phyloP scores from a whole-genome alignment of 2,888 invertebrate genomes.

The Drosophila flavopinicola region DNA sequence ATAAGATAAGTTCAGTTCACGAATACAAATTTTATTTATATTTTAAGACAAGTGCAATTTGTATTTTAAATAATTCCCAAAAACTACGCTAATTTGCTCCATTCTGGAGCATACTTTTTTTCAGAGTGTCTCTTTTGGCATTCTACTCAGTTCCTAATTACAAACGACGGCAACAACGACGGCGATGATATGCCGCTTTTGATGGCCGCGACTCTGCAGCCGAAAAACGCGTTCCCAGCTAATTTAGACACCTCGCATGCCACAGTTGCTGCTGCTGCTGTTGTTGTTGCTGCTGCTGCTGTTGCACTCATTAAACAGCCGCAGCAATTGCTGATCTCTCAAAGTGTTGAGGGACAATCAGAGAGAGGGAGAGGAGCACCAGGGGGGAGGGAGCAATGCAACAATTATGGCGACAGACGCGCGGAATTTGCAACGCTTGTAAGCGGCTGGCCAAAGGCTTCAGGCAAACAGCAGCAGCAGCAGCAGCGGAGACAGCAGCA shows the following conservation, averaged over 20 bases:
- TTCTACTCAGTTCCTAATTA: constrained; percentile 67
- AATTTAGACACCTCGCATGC: constrained; percentile 79
- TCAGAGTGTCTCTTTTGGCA: constrained; percentile 37
- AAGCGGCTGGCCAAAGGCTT: constrained; percentile 75
- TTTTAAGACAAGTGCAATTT: no score
- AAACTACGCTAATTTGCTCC: neutral
- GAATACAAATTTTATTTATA: no score
- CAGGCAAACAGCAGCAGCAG: constrained; percentile 23
- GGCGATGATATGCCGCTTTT: constrained; percentile 65
- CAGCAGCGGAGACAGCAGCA: constrained; percentile 35
- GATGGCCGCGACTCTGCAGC: constrained; percentile 65
- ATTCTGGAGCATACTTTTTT: neutral
- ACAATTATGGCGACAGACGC: constrained; percentile 79
- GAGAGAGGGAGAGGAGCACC: neutral
- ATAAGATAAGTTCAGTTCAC: no score
- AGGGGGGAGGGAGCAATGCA: constrained; percentile 26
- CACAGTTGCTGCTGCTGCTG: constrained; percentile 39
- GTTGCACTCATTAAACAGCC: constrained; percentile 67
- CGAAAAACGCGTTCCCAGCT: constrained; percentile 78
- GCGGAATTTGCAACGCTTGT: constrained; percentile 75
- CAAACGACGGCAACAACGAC: constrained; percentile 28
- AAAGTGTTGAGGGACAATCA: constrained; percentile 46
- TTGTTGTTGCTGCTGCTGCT: constrained; percentile 14
- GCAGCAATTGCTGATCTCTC: constrained; percentile 53
- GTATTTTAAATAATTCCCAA: no score